Evolutionary conservation across 2,797 vertebrate genomes (phyloP), one percentile per base, ranked within the genome.

Genomic region (Sebastes taczanowskii): DNA sequence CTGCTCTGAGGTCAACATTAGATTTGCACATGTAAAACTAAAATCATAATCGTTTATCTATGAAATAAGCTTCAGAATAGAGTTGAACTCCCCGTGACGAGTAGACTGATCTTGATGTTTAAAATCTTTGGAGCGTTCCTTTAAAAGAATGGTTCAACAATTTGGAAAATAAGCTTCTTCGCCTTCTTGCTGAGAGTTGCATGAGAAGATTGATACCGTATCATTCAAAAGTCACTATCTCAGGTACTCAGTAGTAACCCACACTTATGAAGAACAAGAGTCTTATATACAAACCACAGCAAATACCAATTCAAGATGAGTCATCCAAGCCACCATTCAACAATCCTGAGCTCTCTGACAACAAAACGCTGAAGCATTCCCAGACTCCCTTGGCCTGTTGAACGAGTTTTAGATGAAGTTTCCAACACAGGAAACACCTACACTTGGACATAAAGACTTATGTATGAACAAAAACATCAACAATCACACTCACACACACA

Each of bases 391-490:
- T 1, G 32, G 56, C 91, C 82, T 70, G 89, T 77, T 58, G n/a
- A 67, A 73, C 88, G 0, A 63, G 90, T 88, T 86, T 70, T 10
- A 32, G 60, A 61, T 55, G 1, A 64, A 29, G 46, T 80, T 8
- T 7, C 18, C 11, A 9, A 3, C 9, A 7, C 2, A 18, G 1
- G 55, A 74, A 75, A 29, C 4, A 23, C 5, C 58, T 53, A 20
- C 1, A 18, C 16, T 22, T 1, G 16, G 11, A 56, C 62, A 34
- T 29, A 0, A 65, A 27, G 53, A 38, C 29, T 63, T 10, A 52
- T 27, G 1, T 20, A 9, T 2, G 5, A 16, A 69, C 25, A 58
- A 20, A 22, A 78, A 16, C 46, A 4, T 14, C 7, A 20, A 38
- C 6, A 52, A 14, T 13, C 22, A 46, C 4, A 52, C n/a, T 13